These are phyloP conservation scores for Leuciscus idus DNA, from an alignment of 2,113 vertebrate genomes.

Conservation along the genomic window DNA sequence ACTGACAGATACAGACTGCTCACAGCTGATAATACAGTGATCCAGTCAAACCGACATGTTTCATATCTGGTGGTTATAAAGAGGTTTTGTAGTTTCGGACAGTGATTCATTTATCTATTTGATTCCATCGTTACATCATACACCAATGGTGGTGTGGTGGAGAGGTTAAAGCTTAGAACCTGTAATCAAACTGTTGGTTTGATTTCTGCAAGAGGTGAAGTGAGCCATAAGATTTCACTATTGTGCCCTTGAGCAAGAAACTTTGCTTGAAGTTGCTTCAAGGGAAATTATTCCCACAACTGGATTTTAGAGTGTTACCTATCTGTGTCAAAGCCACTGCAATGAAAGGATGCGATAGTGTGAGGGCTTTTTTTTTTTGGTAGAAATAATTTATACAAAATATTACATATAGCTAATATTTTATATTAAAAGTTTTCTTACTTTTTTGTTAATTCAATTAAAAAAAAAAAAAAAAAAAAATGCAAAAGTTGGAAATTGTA, in stretches of 20 bases:
- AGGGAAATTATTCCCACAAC: not conserved
- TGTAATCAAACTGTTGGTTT: not conserved
- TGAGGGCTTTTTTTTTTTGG: not conserved
- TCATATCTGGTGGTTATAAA: conserved; percentile 7
- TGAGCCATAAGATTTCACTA: not conserved
- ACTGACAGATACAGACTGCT: conserved; percentile 22
- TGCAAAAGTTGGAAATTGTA: too few relatives aligned
- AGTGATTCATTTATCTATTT: too few relatives aligned
- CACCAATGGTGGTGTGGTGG: not conserved
- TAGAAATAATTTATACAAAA: too few relatives aligned
- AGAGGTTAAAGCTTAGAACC: not conserved
- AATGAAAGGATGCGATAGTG: not conserved
- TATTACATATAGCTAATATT: too few relatives aligned
- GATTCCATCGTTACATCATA: not conserved
- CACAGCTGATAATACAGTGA: conserved; percentile 3
- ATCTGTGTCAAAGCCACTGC: not conserved
- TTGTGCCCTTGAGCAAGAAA: not conserved
- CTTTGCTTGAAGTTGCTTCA: not conserved
- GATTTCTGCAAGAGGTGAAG: not conserved
- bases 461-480: too few relatives aligned
- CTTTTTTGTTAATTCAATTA: too few relatives aligned
- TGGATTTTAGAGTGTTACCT: not conserved
- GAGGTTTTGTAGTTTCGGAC: not conserved
- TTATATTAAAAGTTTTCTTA: too few relatives aligned
- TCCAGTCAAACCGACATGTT: conserved; percentile 1